Evolutionary conservation across 2,113 vertebrate genomes (phyloP), one percentile per base, ranked within the genome.

Genomic region (Pongo abelii): DNA sequence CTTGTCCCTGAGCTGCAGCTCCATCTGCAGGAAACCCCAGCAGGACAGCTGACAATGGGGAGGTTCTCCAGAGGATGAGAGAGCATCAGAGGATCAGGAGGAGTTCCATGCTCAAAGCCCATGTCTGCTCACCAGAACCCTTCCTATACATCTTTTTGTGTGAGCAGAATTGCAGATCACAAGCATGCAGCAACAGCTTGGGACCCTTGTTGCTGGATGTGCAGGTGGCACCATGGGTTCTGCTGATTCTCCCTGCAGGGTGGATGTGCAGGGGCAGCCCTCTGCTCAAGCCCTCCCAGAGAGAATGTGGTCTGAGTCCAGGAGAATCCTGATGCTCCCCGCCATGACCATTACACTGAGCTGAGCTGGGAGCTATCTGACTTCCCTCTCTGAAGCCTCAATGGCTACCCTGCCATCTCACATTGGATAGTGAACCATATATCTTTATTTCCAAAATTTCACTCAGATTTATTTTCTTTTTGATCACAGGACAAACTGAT

Each of bases 281-380:
- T 64, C 50, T 59, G 4, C 13, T 6, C 43, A 52, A 16, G 16
- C 35, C 46, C n/a, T 23, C 43, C 79, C 16, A 17, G 69, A 14
- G 35, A 74, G 35, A 57, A n/a, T 13, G 14, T 46, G 38, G 6
- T 52, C 18, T 18, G 25, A 52, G 13, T 16, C 40, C n/a, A 40
- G 13, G 32, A 6, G 20, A 30, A 30, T 48, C 81, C 32, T 52
- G 48, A 35, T 50, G 20, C 35, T 50, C 22, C 35, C 14, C 25
- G 2, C 32, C 20, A 50, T 40, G 8, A 14, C 1, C 67, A 38
- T 40, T 7, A 30, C 10, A 78, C 30, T 6, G 30, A 57, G 38
- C 3, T 7, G 32, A 59, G 11, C 16, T 11, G 16, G 20, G 46
- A 0, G 2, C 16, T 8, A 17, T 48, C 38, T 27, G 12, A 22